Evolutionary conservation across 2,888 invertebrate genomes (phyloP).

Genomic region (Drosophila colorata): DNA sequence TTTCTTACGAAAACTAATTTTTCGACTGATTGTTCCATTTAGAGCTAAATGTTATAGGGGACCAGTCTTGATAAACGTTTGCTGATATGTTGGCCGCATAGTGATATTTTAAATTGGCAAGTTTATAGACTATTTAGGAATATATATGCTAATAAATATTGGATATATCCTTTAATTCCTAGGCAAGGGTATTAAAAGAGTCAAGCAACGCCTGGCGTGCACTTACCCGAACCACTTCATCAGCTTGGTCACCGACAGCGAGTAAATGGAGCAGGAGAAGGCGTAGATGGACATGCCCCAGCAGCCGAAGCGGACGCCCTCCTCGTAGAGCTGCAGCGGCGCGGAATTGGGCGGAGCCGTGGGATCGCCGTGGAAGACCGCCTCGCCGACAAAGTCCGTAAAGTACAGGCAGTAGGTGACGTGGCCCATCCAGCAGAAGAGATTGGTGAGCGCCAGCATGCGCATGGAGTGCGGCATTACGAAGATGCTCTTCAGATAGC

Average conservation of each 20-base stretch:
- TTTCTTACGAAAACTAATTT: no score
- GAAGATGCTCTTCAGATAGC: slow-evolving; percentile 87
- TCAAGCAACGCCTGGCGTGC: no score
- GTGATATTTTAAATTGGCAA: neutral
- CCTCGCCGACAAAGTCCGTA: slow-evolving; percentile 89
- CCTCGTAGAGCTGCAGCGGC: slow-evolving; percentile 77
- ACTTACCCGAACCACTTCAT: slow-evolving; percentile 84
- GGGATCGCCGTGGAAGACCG: slow-evolving; percentile 74
- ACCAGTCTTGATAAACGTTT: neutral
- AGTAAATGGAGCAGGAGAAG: slow-evolving; percentile 85
- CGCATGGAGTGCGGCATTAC: slow-evolving; percentile 87
- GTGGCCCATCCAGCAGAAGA: slow-evolving; percentile 89
- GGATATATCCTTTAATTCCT: no score
- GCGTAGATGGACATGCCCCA: slow-evolving; percentile 85
- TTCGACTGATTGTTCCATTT: no score
- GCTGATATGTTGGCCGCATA: neutral
- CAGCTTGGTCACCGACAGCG: slow-evolving; percentile 83
- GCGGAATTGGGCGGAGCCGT: slow-evolving; percentile 72
- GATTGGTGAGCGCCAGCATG: slow-evolving; percentile 88
- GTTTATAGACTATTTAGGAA: no score
- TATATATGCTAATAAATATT: no score
- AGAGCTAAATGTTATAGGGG: neutral
- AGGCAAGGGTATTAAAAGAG: neutral
- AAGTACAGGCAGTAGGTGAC: slow-evolving; percentile 89
- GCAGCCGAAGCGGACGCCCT: slow-evolving; percentile 85